Percentiles rank a stretch among this genome's conserved stretches.
Evolutionary conservation across 1,140 invertebrate genomes (phyloP).

Genomic region (Lepidotrigona ventralis): DNA sequence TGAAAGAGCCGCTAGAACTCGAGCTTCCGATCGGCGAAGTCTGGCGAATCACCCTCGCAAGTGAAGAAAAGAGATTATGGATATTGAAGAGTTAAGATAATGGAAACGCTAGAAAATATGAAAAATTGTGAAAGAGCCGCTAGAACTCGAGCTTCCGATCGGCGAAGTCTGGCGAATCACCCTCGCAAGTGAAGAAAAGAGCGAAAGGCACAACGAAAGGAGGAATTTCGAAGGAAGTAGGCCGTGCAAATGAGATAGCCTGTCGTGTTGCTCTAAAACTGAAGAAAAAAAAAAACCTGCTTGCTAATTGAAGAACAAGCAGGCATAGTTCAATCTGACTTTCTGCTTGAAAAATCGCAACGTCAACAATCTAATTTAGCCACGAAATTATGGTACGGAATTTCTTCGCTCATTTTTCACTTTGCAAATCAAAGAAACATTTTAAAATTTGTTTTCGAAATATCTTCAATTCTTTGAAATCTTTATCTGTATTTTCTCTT

Average conservation of each 20-base stretch:
- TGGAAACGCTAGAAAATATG: background rate
- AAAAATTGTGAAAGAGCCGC: background rate
- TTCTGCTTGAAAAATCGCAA: slow-evolving; percentile 18
- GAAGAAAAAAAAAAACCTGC: slow-evolving; percentile 59
- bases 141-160: background rate
- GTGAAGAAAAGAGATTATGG: background rate
- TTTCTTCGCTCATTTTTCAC: background rate
- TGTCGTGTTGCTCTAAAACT: slow-evolving; percentile 60
- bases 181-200: background rate
- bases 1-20: background rate
- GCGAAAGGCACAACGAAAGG: slow-evolving; percentile 6
- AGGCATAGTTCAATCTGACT: slow-evolving; percentile 62
- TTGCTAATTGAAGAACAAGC: slow-evolving; percentile 77
- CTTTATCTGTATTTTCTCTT: background rate
- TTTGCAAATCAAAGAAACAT: background rate
- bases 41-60: background rate
- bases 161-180: background rate
- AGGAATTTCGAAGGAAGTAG: slow-evolving; percentile 66
- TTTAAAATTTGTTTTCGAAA: too few relatives aligned
- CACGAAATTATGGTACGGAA: background rate
- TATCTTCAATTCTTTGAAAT: too few relatives aligned
- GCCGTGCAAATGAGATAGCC: slow-evolving; percentile 72
- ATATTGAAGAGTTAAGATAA: too few relatives aligned
- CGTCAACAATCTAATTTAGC: background rate
- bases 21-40: background rate